Conservation (phyloP, 2,888 invertebrate genomes). For the Drosophila prolongata region DNA sequence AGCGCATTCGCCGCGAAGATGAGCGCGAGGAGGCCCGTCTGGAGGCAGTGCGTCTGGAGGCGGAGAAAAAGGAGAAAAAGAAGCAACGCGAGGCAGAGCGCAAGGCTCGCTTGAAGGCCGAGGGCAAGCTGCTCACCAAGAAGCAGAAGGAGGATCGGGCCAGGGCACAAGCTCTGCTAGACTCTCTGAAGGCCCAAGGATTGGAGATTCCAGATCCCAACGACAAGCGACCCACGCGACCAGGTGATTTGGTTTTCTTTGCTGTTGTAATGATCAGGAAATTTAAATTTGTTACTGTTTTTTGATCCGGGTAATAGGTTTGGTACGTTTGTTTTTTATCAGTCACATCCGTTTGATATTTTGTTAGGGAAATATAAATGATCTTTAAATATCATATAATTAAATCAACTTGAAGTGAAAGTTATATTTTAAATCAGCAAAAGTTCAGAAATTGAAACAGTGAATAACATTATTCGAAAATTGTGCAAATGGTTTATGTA, state of each 20-base stretch:
- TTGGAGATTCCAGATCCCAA: slow-evolving; percentile 91
- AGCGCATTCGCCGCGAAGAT: slow-evolving; percentile 90
- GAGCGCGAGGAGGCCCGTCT: slow-evolving; percentile 90
- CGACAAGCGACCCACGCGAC: slow-evolving; percentile 87
- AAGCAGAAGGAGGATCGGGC: slow-evolving; percentile 97
- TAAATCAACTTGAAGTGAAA: not conserved
- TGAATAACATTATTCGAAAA: not conserved
- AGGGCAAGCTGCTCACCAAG: slow-evolving; percentile 96
- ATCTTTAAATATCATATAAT: too few relatives aligned
- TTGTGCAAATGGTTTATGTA: not conserved
- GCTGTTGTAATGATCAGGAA: not conserved
- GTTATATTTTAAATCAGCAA: not conserved
- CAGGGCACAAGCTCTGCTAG: slow-evolving; percentile 94
- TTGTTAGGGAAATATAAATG: too few relatives aligned
- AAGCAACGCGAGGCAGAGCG: slow-evolving; percentile 97
- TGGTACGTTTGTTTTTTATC: too few relatives aligned
- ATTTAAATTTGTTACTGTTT: not conserved
- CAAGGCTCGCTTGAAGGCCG: slow-evolving; percentile 96
- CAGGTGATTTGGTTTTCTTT: slow-evolving; percentile 69
- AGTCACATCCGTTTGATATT: too few relatives aligned
- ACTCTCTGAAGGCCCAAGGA: slow-evolving; percentile 95
- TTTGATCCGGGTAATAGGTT: too few relatives aligned
- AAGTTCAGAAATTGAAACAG: not conserved
- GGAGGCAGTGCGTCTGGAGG: slow-evolving; percentile 92
- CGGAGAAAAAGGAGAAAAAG: slow-evolving; percentile 94